Evolutionary conservation across 2,888 invertebrate genomes (phyloP), one percentile per base, ranked within the genome.

Genomic region (Hartigia nigra): DNA sequence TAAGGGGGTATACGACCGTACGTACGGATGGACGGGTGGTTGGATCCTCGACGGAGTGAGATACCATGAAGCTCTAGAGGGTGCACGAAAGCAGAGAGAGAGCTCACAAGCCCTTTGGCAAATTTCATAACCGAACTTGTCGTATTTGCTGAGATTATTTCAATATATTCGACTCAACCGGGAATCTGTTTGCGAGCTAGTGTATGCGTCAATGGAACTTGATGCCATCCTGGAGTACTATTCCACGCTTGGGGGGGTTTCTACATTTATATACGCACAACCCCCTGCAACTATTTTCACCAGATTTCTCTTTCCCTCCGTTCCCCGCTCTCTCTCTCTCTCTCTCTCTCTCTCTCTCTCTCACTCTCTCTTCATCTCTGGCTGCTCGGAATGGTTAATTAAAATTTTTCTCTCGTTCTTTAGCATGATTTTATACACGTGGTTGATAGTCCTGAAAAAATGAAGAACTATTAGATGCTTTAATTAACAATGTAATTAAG

Each of bases 121-220:
- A 91, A 91, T 91, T 91, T 91, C 91, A 91, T 91, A 91, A 91
- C 91, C 91, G 91, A 91, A 91, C 91, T 91, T 91, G 91, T 91
- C 91, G 91, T 91, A 91, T 91, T 91, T 91, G 90, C 91, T 87
- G 91, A 91, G 91, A 91, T 91, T 91, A 91, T 91, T 91, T 91
- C 91, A 91, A 91, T 91, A 91, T 91, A 91, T 91, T 91, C 91
- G 91, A 91, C 91, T 91, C 88, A 75, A 79, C 81, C 77, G 82
- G 74, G 85, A 91, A 91, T 91, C 91, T 91, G 91, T 91, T 91
- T 91, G 91, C 90, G 86, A 90, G 88, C 87, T 86, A 87, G 89
- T 89, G 89, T 91, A 91, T 91, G 91, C 91, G 91, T 91, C 91
- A 91, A 91, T 91, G 91, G 91, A 89, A 89, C 88, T 89, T 88